Evolutionary conservation across 2,113 vertebrate species (phyloP).

Genomic region (Vimba vimba): DNA sequence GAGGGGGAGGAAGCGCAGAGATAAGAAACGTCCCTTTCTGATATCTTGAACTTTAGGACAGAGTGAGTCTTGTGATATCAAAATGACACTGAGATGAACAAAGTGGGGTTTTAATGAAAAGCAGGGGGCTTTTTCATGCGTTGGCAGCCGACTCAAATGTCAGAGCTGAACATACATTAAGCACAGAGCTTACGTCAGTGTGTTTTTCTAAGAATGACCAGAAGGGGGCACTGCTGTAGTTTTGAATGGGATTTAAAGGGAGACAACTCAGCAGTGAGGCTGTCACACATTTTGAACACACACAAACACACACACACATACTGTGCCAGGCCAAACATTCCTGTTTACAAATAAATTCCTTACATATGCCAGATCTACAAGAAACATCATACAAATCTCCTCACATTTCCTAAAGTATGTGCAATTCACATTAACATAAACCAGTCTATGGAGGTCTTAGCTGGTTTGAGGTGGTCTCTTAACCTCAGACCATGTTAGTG

Average conservation of each 20-base stretch:
- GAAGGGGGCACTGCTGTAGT: slow-evolving; percentile 80
- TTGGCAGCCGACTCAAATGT: slow-evolving; percentile 67
- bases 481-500: too few species aligned
- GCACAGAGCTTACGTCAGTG: slow-evolving; percentile 13
- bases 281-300: slow-evolving; percentile 38
- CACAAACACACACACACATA: not conserved
- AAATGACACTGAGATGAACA: slow-evolving; percentile 63
- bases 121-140: slow-evolving; percentile 56
- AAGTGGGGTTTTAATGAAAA: slow-evolving; percentile 52
- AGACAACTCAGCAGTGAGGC: slow-evolving; percentile 44
- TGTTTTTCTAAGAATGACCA: slow-evolving; percentile 59
- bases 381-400: not conserved
- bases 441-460: too few species aligned
- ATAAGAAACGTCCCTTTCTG: slow-evolving; percentile 22
- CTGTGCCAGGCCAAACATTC: slow-evolving; percentile 24
- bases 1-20: not conserved
- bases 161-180: slow-evolving; percentile 64
- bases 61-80: slow-evolving; percentile 57
- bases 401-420: not conserved
- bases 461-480: too few species aligned
- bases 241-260: slow-evolving; percentile 57
- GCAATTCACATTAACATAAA: not conserved
- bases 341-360: slow-evolving; percentile 28
- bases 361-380: slow-evolving; percentile 8
- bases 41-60: slow-evolving; percentile 34